Base-by-base conservation (phyloP, 2,113 vertebrate species). In the Oryzias woworae region DNA sequence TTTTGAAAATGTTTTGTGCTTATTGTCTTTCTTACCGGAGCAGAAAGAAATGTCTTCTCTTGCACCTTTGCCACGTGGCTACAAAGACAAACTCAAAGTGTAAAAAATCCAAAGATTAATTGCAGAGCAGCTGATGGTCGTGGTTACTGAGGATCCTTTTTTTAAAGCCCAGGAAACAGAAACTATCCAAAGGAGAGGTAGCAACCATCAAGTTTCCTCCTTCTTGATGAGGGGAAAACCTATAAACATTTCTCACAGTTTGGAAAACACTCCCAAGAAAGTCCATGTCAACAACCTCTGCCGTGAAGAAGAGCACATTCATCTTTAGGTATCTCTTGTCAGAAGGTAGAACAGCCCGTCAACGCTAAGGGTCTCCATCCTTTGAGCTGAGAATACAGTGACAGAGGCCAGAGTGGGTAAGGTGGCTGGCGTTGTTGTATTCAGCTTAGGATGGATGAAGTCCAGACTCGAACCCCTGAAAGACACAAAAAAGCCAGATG, bases 381-480 rank as follows among this genome's bases (percentile, higher is more conserved):
- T 53, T n/a, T 26, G 53, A 64, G 45, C 13, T 13, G 43, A 62
- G 58, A 23, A 26, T 45, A 36, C 47, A 65, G 66, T 14, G 42
- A 69, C 1, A 13, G 53, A 15, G 7, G 61, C 48, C 53, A 69
- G 3, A 20, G 44, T 8, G 7, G 58, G 36, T 36, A 36, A 36
- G 36, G 36, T 36, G 0, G 0, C 24, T 24, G 66, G 16, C 8
- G 54, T 13, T 14, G 49, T 4, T 41, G 41, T 22, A 12, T 26
- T 22, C 28, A 46, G 17, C 13, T 50, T 1, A 42, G 57, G 7
- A 22, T 31, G 16, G 36, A 4, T 66, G 57, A 20, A 20, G 48
- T 66, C 68, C 54, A 63, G 43, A 48, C 62, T 70, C 46, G 52
- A 58, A 66, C 23, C 41, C 53, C 83, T 88, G 71, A 51, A 82